Evolutionary conservation across 2,113 vertebrate genomes (phyloP).

Genomic region (Indri indri): DNA sequence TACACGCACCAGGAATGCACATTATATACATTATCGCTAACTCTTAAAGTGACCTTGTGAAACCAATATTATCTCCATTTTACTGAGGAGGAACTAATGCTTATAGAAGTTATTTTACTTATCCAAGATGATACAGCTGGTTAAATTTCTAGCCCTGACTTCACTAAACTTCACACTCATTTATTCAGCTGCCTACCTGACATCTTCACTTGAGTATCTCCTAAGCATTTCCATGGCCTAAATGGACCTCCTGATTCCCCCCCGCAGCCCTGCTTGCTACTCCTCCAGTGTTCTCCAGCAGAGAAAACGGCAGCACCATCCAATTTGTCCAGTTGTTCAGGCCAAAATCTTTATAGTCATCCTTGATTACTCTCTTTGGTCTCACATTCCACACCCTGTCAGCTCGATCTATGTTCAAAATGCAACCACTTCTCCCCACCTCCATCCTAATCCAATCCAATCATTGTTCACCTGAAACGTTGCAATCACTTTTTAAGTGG

Average conservation of each 20-base stretch:
- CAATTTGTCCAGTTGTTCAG: not conserved
- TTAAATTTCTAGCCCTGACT: not conserved
- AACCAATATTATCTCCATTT: not conserved
- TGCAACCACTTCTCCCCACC: not conserved
- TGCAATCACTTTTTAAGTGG: not conserved
- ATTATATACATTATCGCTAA: not conserved
- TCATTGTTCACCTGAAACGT: not conserved
- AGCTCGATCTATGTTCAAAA: not conserved
- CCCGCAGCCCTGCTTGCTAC: not conserved
- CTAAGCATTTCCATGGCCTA: not conserved
- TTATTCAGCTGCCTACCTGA: not conserved
- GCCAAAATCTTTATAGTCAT: not conserved
- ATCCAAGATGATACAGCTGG: not conserved
- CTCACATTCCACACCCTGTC: not conserved
- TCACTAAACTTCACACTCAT: not conserved
- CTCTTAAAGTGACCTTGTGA: not conserved
- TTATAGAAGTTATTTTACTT: constrained; percentile 29
- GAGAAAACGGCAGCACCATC: not conserved
- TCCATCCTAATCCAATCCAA: not conserved
- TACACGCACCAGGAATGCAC: not conserved
- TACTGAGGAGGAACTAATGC: not conserved
- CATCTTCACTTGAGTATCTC: not conserved
- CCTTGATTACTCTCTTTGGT: not conserved
- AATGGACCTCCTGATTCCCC: not conserved
- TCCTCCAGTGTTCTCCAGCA: not conserved